These are phyloP conservation scores for Pelobates fuscus DNA, from an alignment of 2,113 vertebrate species.

Conservation along the genomic window DNA sequence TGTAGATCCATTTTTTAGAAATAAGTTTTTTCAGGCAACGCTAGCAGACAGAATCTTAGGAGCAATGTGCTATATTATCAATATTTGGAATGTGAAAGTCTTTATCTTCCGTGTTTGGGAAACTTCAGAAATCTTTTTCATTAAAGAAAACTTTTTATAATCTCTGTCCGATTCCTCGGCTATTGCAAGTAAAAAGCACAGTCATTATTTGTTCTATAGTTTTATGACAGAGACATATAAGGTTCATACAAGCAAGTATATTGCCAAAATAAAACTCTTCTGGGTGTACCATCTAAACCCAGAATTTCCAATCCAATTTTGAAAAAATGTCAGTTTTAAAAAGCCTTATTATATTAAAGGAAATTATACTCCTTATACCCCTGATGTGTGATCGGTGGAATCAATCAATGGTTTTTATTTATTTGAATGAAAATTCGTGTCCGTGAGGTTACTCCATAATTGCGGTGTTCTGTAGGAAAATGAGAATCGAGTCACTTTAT, in stretches of 20 bases:
- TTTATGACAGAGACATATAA: not conserved
- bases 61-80: conserved; percentile 46
- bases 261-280: not conserved
- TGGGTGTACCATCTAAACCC: too few relatives aligned
- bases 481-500: too few relatives aligned
- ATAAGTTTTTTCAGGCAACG: conserved; percentile 69
- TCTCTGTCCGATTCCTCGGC: not conserved
- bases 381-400: too few relatives aligned
- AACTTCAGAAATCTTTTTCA: conserved; percentile 29
- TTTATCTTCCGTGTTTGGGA: conserved; percentile 1
- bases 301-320: too few relatives aligned
- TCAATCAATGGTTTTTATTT: too few relatives aligned
- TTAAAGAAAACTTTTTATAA: conserved; percentile 13
- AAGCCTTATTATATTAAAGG: too few relatives aligned
- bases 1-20: conserved; percentile 69
- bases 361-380: too few relatives aligned
- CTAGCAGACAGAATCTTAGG: conserved; percentile 54
- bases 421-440: too few relatives aligned
- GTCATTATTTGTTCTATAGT: not conserved
- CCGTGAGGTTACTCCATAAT: too few relatives aligned
- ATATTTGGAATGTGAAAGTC: not conserved
- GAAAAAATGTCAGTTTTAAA: too few relatives aligned
- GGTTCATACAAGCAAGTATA: not conserved
- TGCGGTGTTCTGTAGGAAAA: too few relatives aligned
- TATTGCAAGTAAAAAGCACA: not conserved